A percentile compares a stretch with the other conserved stretches of the same genome.
phyloP scores from a whole-genome alignment of 2,797 vertebrate genomes.

The Chaetophractus vellerosus region DNA sequence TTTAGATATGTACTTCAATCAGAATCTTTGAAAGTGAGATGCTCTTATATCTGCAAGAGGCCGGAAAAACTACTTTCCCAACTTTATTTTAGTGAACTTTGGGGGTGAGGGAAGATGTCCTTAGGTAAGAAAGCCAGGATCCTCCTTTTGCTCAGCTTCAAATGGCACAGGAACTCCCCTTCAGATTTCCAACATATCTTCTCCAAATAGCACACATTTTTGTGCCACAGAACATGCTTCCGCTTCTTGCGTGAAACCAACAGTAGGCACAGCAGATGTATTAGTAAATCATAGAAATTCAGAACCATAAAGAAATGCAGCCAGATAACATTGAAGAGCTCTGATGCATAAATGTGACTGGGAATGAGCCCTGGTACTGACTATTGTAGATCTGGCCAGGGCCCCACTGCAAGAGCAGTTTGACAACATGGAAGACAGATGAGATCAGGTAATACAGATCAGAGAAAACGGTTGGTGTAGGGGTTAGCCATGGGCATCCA shows the following conservation, averaged over 20 bases:
- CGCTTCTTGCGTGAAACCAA: conserved; percentile 73
- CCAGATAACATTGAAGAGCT: background rate
- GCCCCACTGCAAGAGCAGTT: background rate
- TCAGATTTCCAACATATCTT: conserved; percentile 63
- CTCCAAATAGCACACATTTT: conserved; percentile 75
- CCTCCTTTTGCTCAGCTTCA: conserved; percentile 74
- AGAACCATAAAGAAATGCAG: conserved; percentile 59
- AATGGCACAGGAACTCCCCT: conserved; percentile 77
- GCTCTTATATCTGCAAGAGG: conserved; percentile 29
- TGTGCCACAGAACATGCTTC: conserved; percentile 53
- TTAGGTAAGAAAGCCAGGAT: conserved; percentile 64
- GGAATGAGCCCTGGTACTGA: background rate
- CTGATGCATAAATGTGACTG: background rate
- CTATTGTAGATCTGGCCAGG: background rate
- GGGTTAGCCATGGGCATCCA: background rate
- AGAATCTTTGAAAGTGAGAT: conserved; percentile 72
- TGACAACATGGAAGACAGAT: background rate
- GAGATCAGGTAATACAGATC: background rate
- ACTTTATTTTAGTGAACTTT: conserved; percentile 76
- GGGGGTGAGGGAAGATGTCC: conserved; percentile 46
- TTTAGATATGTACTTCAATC: conserved; percentile 65
- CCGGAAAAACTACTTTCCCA: conserved; percentile 59
- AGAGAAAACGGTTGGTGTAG: background rate
- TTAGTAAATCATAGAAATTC: conserved; percentile 74
- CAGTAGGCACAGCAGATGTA: conserved; percentile 79